phyloP scores from a whole-genome alignment of 2,113 vertebrate species.

The Nannobrachium achirus region DNA sequence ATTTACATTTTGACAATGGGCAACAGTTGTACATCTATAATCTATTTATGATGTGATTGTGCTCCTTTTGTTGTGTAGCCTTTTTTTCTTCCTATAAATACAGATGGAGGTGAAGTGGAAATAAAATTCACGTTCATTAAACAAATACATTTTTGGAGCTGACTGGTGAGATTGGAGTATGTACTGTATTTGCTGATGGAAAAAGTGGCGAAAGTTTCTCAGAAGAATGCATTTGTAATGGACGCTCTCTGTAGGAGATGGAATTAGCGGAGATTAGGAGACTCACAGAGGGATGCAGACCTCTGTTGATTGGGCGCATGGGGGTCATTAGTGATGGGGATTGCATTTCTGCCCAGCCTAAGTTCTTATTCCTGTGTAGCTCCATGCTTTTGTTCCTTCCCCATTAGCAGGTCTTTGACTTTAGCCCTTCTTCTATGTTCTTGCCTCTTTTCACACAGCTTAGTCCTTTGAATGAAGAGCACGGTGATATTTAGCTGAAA shows the following conservation, averaged over 20 bases:
- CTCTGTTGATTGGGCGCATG: slow-evolving; percentile 49
- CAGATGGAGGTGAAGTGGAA: not conserved
- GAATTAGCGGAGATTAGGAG: slow-evolving; percentile 69
- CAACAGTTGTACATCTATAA: not conserved
- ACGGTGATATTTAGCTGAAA: slow-evolving; percentile 63
- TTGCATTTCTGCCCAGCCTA: slow-evolving; percentile 54
- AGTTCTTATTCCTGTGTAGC: slow-evolving; percentile 38
- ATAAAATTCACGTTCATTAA: not conserved
- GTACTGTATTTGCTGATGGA: slow-evolving; percentile 25
- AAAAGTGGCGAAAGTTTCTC: slow-evolving; percentile 26
- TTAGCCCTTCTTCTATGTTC: slow-evolving; percentile 34
- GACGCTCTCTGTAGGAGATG: slow-evolving; percentile 37
- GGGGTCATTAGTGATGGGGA: slow-evolving; percentile 67
- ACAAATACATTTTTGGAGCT: not conserved
- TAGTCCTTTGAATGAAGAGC: slow-evolving; percentile 55
- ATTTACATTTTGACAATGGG: not conserved
- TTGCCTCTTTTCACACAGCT: slow-evolving; percentile 67
- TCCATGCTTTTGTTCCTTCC: slow-evolving; percentile 56
- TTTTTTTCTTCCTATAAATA: not conserved
- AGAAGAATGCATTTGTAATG: slow-evolving; percentile 58
- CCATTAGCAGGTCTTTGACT: slow-evolving; percentile 57
- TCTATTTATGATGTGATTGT: not conserved
- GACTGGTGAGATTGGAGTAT: not conserved
- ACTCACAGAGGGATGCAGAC: slow-evolving; percentile 55
- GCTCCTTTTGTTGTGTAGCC: not conserved